A percentile compares a stretch with the other conserved stretches of the same genome.
Evolutionary conservation across 2,797 vertebrate species (phyloP).

Genomic region (Acrocephalus scirpaceus): DNA sequence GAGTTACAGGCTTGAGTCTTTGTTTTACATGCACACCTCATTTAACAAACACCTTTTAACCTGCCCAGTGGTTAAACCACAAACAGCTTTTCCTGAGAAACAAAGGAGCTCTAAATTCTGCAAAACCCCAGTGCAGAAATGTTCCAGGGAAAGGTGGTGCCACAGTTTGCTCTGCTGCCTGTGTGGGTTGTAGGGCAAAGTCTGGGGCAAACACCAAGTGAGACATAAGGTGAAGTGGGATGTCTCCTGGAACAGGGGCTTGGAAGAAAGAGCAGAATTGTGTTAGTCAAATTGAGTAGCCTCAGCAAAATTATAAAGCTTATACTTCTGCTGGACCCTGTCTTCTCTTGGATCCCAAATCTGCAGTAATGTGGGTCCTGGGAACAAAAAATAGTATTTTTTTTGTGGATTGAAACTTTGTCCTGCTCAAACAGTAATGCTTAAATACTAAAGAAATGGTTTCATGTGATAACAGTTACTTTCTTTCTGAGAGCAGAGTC

Average conservation of each 20-base stretch:
- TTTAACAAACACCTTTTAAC: not conserved
- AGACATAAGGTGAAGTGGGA: not conserved
- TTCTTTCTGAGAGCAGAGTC: not conserved
- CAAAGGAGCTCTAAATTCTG: not conserved
- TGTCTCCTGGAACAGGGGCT: not conserved
- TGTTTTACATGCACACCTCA: not conserved
- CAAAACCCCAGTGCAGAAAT: not conserved
- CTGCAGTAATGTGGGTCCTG: not conserved
- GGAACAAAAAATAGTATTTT: not conserved
- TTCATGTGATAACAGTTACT: not conserved
- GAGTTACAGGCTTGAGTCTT: not conserved
- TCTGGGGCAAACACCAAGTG: not conserved
- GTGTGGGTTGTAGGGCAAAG: not conserved
- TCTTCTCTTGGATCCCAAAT: not conserved
- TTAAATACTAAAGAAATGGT: not conserved
- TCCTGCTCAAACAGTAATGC: not conserved
- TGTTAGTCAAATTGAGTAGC: not conserved
- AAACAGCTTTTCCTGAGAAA: not conserved
- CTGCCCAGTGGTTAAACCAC: not conserved
- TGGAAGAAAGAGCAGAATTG: not conserved
- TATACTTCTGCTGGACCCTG: not conserved
- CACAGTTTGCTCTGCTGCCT: not conserved
- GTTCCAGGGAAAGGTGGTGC: not conserved
- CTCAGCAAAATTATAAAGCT: not conserved
- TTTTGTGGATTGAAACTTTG: not conserved